These are phyloP conservation scores for Chrysina gloriosa DNA, from an alignment of 2,888 invertebrate genomes.

Conservation along the genomic window DNA sequence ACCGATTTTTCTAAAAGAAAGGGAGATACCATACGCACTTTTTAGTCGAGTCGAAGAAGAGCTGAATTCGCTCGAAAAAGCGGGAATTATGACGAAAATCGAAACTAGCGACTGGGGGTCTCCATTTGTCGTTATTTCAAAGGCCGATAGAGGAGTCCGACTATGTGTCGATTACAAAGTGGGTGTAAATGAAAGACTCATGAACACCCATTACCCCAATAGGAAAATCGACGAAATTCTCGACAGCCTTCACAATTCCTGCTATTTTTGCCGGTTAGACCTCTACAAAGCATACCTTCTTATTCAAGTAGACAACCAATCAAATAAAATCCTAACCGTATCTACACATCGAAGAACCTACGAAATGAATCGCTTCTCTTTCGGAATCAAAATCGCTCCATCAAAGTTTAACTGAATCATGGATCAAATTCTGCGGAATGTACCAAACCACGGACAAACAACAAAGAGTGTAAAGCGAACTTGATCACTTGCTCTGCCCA, in stretches of 20 bases:
- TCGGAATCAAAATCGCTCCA: too few species aligned
- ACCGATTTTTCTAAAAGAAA: constrained; percentile 50
- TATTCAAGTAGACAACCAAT: too few species aligned
- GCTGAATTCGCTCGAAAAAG: constrained; percentile 44
- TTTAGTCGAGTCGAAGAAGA: constrained; percentile 44
- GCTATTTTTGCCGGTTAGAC: neutral
- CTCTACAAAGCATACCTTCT: neutral
- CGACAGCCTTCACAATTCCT: neutral
- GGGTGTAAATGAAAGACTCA: constrained; percentile 14
- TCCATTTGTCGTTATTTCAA: constrained; percentile 47
- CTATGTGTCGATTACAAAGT: constrained; percentile 46
- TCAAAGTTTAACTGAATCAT: too few species aligned
- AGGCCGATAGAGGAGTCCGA: constrained; percentile 45
- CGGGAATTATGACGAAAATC: constrained; percentile 45
- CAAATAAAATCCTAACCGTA: too few species aligned
- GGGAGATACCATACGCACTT: constrained; percentile 46
- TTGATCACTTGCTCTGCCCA: too few species aligned
- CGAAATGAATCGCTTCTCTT: too few species aligned
- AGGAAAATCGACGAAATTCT: constrained; percentile 6
- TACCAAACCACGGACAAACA: too few species aligned
- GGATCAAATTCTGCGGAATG: too few species aligned
- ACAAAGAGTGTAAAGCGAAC: too few species aligned
- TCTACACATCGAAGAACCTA: too few species aligned
- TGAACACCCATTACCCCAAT: neutral
- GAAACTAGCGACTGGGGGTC: constrained; percentile 47